Conservation (phyloP, 2,797 vertebrate species). For the Rhadinocentrus ornatus region DNA sequence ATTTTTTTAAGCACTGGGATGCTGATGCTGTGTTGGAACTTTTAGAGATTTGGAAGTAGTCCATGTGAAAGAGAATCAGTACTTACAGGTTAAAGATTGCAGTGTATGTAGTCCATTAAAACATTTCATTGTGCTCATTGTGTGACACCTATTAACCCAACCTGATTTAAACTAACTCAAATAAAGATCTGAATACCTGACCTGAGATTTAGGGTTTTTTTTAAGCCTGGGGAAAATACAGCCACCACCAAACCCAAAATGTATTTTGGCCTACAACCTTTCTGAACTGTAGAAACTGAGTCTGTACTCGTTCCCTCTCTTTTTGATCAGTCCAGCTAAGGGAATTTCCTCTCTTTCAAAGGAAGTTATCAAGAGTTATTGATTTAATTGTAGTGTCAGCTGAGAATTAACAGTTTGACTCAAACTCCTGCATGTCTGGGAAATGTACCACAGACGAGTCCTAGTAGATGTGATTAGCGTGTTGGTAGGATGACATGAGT, state of each 20-base stretch:
- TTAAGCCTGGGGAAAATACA: no score
- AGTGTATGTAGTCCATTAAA: conserved; percentile 25
- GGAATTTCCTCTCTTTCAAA: conserved; percentile 54
- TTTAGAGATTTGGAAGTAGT: conserved; percentile 62
- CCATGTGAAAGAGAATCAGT: conserved; percentile 58
- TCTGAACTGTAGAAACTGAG: background rate
- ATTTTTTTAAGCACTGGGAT: conserved; percentile 52
- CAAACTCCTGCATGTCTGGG: conserved; percentile 1
- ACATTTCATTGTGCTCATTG: conserved; percentile 15
- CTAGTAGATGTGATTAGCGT: background rate
- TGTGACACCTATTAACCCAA: background rate
- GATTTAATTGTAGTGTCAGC: conserved; percentile 38
- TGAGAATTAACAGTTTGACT: conserved; percentile 40
- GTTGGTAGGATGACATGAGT: background rate
- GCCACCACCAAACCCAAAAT: background rate
- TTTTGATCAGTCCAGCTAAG: conserved; percentile 50
- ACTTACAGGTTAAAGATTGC: conserved; percentile 22
- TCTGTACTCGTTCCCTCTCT: background rate
- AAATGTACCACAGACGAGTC: background rate
- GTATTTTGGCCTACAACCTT: background rate
- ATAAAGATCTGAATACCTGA: background rate
- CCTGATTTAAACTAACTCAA: background rate
- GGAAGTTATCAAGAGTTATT: conserved; percentile 27
- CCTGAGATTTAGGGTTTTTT: background rate
- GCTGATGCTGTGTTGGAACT: conserved; percentile 44